Percentiles rank a stretch among this genome's conserved stretches.
Conservation (phyloP, 2,888 invertebrate species). For the Drosophila hamatofila region DNA sequence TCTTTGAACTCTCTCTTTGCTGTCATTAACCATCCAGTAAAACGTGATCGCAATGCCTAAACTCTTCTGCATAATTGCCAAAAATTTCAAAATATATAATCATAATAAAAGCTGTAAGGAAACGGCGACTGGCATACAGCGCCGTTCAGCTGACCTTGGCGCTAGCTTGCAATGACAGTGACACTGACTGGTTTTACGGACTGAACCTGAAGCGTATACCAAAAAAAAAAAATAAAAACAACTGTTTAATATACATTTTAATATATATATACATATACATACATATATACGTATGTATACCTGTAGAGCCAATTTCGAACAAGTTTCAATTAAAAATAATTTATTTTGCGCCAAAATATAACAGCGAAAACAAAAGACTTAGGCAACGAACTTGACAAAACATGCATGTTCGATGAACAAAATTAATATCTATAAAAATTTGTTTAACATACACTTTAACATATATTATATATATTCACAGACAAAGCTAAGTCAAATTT, state of each 20-base stretch:
- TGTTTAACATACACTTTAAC: background rate
- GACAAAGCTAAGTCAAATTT: too few relatives aligned
- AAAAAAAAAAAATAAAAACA: constrained; percentile 41
- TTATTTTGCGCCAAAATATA: background rate
- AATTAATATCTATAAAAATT: background rate
- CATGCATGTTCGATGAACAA: background rate
- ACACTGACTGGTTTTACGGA: constrained; percentile 69
- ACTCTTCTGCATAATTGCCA: constrained; percentile 9
- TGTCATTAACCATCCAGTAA: constrained; percentile 21
- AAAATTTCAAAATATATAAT: constrained; percentile 15
- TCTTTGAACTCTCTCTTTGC: constrained; percentile 8
- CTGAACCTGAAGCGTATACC: constrained; percentile 59
- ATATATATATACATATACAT: background rate
- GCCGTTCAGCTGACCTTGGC: constrained; percentile 64
- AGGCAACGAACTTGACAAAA: constrained; percentile 34
- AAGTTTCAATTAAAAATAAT: constrained; percentile 1
- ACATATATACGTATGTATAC: background rate
- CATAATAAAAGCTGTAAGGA: constrained; percentile 38
- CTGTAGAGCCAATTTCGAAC: background rate
- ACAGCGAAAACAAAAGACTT: constrained; percentile 48
- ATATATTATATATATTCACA: background rate
- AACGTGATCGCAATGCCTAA: constrained; percentile 46
- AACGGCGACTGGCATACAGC: constrained; percentile 23
- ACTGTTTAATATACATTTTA: constrained; percentile 8
- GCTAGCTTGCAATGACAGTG: constrained; percentile 58